These are phyloP conservation scores for Enteromius thamalakanensis DNA, from an alignment of 2,797 vertebrate genomes.

Conservation along the genomic window DNA sequence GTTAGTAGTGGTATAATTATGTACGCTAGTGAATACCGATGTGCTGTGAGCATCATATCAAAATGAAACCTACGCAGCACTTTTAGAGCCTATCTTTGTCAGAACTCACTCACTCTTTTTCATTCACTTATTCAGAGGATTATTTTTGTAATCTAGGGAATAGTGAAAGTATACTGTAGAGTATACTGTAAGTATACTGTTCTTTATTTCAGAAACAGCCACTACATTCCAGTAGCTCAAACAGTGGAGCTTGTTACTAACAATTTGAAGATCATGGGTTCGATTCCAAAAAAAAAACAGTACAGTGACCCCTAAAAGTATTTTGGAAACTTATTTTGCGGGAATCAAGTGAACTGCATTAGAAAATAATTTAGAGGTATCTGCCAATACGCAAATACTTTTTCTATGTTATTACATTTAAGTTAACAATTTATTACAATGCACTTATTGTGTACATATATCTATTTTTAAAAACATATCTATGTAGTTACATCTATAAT, in stretches of 20 bases:
- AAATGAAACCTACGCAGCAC: background rate
- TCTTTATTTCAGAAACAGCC: background rate
- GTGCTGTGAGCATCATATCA: background rate
- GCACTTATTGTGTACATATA: no score
- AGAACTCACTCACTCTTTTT: background rate
- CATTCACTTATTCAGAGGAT: background rate
- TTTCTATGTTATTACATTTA: no score
- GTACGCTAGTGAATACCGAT: background rate
- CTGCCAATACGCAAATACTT: background rate
- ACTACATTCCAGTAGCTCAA: background rate
- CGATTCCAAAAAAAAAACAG: background rate
- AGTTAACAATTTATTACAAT: no score
- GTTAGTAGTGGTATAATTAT: background rate
- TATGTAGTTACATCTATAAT: no score
- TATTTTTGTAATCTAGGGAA: background rate
- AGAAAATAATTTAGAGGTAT: background rate
- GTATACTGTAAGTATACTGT: no score
- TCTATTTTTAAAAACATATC: no score
- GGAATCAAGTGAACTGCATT: background rate
- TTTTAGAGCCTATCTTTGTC: background rate
- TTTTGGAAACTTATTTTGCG: background rate
- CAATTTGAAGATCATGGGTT: background rate
- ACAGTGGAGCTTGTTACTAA: background rate
- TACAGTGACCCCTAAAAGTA: background rate
- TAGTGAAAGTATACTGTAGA: background rate